Evolutionary conservation across 2,797 vertebrate genomes (phyloP), one percentile per base, ranked within the genome.

Genomic region (Syngnathus acus): DNA sequence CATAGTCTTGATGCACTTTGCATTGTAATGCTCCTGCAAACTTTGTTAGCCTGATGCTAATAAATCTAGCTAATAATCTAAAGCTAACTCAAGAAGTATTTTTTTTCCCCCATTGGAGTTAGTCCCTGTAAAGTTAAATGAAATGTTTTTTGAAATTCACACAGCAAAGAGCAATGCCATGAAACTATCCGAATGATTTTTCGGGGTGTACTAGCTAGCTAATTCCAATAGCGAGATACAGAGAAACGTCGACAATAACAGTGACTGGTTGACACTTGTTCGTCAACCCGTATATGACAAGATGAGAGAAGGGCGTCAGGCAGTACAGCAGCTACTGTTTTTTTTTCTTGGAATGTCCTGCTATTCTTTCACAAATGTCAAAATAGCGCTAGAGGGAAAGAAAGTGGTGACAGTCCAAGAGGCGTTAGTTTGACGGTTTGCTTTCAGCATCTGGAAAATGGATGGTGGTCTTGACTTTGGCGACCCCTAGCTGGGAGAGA

Each of bases 401-500:
- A 45, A 42, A 45, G n/a, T 8, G 60, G 11, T 16, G 42, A 17
- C n/a, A 45, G 39, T 53, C 10, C n/a, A 62, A 21, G 9, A 40
- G 17, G 59, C 7, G 47, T 39, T 39, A 39, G 38, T 17, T 51
- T 47, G 42, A 14, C 40, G 8, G 26, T 21, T 37, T n/a, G 16
- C 11, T 83, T 75, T 82, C 55, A 72, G 73, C 70, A 78, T 78
- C 72, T 75, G 66, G 76, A 19, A 48, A 60, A 9, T 9, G 50
- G 50, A 53, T n/a, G n/a, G n/a, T 21, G 3, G 54, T 55, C 83
- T 81, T 77, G 80, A 81, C 70, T 85, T 83, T 84, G 80, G 82
- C 69, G 75, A 76, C 81, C 78, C 88, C 95, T 95, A 98, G 92
- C 94, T 94, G 81, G 96, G 96, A 73, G 95, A 97, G 69, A 94